Evolutionary conservation across 1,140 invertebrate species (phyloP), one percentile per base, ranked within the genome.

Genomic region (Elysia chlorotica): DNA sequence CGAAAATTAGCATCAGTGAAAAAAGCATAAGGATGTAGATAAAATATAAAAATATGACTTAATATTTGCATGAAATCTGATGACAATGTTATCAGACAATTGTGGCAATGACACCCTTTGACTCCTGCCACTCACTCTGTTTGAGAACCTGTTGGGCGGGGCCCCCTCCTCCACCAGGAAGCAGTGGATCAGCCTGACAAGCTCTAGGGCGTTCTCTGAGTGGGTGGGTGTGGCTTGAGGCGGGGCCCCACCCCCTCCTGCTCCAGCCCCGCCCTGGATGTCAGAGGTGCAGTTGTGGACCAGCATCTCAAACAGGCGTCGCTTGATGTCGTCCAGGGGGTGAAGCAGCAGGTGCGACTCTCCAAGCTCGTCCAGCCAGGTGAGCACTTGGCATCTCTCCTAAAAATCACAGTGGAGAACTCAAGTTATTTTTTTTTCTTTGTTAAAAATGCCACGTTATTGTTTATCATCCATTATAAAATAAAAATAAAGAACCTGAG

Each of bases 351-450:
- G 88, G 80, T 91, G 91, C 68, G 89, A 90, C 36, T 91, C 82
- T 17, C 88, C 90, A 28, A 91, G 78, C n/a, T 90, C 81, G 83
- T 91, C 91, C 21, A 92, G 89, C 74, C 89, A 91, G 21, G 90
- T 89, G 78, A 92, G 87, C 0, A 92, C 90, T 76, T 91, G 89
- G 48, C 90, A 90, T 65, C 91, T 85, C 76, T 91, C 90, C 88
- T 90, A 65, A 0, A 74, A 75, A 28, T 19, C 59, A 71, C 17
- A 67, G n/a, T n/a, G n/a, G n/a, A n/a, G n/a, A n/a, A n/a, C n/a
- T n/a, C n/a, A n/a, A n/a, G n/a, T n/a, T n/a, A n/a, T n/a, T n/a
- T n/a, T n/a, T n/a, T n/a, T n/a, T n/a, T n/a, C n/a, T n/a, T n/a
- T n/a, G n/a, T n/a, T n/a, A n/a, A n/a, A n/a, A n/a, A n/a, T n/a